Evolutionary conservation across 2,113 vertebrate species (phyloP), one percentile per base, ranked within the genome.

Genomic region (Heptranchias perlo): DNA sequence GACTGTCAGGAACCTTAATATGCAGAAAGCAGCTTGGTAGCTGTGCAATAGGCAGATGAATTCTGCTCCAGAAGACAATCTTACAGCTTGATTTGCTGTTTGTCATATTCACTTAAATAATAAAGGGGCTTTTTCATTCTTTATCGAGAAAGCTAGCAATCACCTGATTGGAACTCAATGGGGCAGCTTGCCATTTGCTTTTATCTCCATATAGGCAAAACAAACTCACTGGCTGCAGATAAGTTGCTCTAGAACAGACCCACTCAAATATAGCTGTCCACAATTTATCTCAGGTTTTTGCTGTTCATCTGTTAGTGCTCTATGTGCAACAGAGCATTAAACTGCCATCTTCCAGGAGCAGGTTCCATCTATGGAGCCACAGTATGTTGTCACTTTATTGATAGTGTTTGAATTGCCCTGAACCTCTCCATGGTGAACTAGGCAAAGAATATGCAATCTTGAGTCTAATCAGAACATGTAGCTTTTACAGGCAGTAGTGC

Each of bases 331-430:
- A 97, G 97, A 98, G 98, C 98, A 97, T 98, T 98, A 98, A 98
- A 99, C 98, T 98, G 97, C 97, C 98, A 98, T 98, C 98, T 97
- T 97, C 96, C 96, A 98, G 98, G 98, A 98, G 96, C 97, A 97
- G 97, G 97, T 98, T 96, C 96, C 96, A 97, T 97, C 97, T 97
- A 96, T 96, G 97, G 97, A 97, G 98, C 96, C 0, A 97, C 97
- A 97, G 96, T 97, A 97, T 96, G 95, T n/a, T 96, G 96, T 61
- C 96, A 62, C 96, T 96, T 96, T 95, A 96, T 96, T 39, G 94
- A 95, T 73, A 47, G 39, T 73, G 16, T 31, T 97, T 96, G 96
- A 97, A 96, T 96, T 96, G 96, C 96, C 96, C 18, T 94, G 47
- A 54, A 86, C 96, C 54, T 96, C 97, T 96, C 97, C 97, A 96